Conservation (phyloP, 2,888 invertebrate genomes). For the Drosophila macrothrix region DNA sequence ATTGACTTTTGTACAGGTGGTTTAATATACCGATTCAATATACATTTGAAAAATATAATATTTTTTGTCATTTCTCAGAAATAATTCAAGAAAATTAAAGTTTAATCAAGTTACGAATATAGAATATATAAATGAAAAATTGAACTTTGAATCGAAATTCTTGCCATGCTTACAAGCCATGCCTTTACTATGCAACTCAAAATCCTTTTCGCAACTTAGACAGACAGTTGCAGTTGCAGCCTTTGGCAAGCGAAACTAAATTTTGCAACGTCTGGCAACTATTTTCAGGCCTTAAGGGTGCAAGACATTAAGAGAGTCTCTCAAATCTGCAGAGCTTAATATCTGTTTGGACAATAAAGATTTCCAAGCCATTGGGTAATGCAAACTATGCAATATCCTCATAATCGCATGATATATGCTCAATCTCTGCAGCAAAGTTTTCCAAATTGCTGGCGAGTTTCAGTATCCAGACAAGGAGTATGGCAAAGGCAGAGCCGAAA, state of each 20-base stretch:
- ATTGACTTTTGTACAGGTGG: background rate
- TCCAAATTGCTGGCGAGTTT: slow-evolving; percentile 40
- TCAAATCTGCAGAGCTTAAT: slow-evolving; percentile 46
- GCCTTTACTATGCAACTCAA: slow-evolving; percentile 10
- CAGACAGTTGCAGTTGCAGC: slow-evolving; percentile 35
- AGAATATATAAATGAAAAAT: background rate
- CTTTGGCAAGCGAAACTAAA: slow-evolving; percentile 39
- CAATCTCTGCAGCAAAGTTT: slow-evolving; percentile 75
- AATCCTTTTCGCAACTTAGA: slow-evolving; percentile 33
- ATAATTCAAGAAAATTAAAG: background rate
- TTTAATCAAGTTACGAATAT: background rate
- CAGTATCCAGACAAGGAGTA: slow-evolving; percentile 6
- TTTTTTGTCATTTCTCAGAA: background rate
- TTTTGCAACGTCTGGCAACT: slow-evolving; percentile 54
- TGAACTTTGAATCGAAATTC: background rate
- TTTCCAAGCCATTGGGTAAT: slow-evolving; percentile 77
- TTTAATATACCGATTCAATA: background rate
- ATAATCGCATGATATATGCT: slow-evolving; percentile 82
- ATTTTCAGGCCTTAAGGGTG: slow-evolving; percentile 45
- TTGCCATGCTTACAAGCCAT: background rate
- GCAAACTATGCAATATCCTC: slow-evolving; percentile 79
- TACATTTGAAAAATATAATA: background rate
- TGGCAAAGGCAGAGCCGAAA: slow-evolving; percentile 11
- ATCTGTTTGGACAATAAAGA: slow-evolving; percentile 52
- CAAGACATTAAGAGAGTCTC: slow-evolving; percentile 15